These are phyloP conservation scores for Drosophila recens DNA, from an alignment of 2,888 invertebrate genomes.

Conservation along the genomic window DNA sequence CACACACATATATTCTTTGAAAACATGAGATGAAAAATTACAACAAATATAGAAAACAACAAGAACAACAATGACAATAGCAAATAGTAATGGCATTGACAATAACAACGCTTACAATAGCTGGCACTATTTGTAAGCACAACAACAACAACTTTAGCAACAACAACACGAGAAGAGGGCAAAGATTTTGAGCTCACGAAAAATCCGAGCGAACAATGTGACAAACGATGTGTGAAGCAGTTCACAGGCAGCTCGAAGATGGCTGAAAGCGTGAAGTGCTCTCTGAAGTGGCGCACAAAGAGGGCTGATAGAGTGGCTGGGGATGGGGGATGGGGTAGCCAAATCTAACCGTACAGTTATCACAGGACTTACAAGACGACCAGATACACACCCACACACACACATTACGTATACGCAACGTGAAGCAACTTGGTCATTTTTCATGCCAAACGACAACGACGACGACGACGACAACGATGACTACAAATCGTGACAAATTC, in stretches of 20 bases:
- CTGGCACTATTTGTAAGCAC: constrained; percentile 57
- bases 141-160: constrained; percentile 21
- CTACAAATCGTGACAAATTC: constrained; percentile 80
- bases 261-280: constrained; percentile 64
- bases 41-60: constrained; percentile 72
- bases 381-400: constrained; percentile 19
- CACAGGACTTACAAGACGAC: constrained; percentile 51
- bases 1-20: constrained; percentile 1
- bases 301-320: neutral
- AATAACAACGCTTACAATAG: constrained; percentile 55
- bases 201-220: constrained; percentile 73
- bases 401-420: constrained; percentile 72
- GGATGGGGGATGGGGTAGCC: constrained; percentile 2
- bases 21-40: constrained; percentile 74
- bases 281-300: constrained; percentile 33
- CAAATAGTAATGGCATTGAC: constrained; percentile 75
- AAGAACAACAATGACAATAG: constrained; percentile 61
- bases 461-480: constrained; percentile 50
- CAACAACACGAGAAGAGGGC: constrained; percentile 27
- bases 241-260: constrained; percentile 46
- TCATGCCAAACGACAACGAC: constrained; percentile 59
- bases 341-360: constrained; percentile 73
- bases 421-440: constrained; percentile 72
- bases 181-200: constrained; percentile 58
- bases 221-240: constrained; percentile 79